Percentiles rank a stretch among this genome's conserved stretches.
Evolutionary conservation across 2,888 invertebrate species (phyloP).

Genomic region (Odontomyia ornata): DNA sequence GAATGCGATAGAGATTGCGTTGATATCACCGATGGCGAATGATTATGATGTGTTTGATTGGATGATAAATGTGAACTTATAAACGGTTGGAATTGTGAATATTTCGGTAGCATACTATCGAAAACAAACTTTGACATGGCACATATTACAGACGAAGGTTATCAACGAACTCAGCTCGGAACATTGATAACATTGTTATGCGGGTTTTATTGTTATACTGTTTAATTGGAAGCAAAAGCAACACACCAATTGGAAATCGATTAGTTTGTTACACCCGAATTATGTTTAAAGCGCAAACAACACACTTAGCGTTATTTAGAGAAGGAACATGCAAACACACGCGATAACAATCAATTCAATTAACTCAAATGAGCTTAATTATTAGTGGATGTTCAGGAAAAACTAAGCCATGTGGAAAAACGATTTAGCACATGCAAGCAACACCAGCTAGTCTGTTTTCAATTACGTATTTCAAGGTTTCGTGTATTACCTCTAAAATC

Average conservation of each 20-base stretch:
- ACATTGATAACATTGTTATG: neutral
- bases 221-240: too few relatives aligned
- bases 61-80: conserved; percentile 65
- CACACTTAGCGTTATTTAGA: too few relatives aligned
- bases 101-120: conserved; percentile 97
- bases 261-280: too few relatives aligned
- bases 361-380: too few relatives aligned
- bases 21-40: conserved; percentile 67
- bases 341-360: too few relatives aligned
- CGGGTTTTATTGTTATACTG: too few relatives aligned
- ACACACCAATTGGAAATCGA: too few relatives aligned
- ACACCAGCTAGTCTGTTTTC: neutral
- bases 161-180: neutral
- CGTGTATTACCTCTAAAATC: neutral
- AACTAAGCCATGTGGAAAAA: too few relatives aligned
- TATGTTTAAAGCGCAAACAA: too few relatives aligned
- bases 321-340: too few relatives aligned
- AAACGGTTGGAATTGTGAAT: conserved; percentile 76
- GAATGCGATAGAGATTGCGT: conserved; percentile 7
- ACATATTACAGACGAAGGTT: conserved; percentile 59
- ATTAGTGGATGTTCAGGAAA: too few relatives aligned
- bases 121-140: conserved; percentile 98
- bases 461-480: neutral
- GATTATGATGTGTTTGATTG: conserved; percentile 54
- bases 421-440: too few relatives aligned